phyloP scores from a whole-genome alignment of 2,888 invertebrate genomes.

The Pollenia labialis region DNA sequence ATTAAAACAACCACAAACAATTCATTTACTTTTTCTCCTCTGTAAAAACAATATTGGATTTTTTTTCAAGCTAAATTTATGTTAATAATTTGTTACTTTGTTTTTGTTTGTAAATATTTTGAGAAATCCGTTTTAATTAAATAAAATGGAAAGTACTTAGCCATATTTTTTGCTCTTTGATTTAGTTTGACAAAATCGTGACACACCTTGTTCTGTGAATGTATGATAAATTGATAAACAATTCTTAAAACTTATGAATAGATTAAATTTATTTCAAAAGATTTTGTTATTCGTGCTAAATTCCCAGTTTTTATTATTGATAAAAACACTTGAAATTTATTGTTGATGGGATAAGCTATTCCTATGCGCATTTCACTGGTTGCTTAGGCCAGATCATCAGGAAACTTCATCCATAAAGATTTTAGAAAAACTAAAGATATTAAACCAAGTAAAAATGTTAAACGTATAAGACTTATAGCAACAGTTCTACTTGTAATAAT shows the following conservation, averaged over 20 bases:
- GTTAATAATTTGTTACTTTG: slow-evolving; percentile 37
- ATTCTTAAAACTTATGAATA: slow-evolving; percentile 9
- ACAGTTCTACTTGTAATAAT: too few species aligned
- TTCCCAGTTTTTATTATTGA: too few species aligned
- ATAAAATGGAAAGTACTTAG: slow-evolving; percentile 56
- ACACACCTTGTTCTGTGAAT: slow-evolving; percentile 50
- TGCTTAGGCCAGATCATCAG: too few species aligned
- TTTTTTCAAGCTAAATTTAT: neutral
- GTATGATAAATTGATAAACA: slow-evolving; percentile 45
- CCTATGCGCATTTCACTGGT: too few species aligned
- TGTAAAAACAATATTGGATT: neutral
- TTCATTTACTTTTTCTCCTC: neutral
- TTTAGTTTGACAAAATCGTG: slow-evolving; percentile 44
- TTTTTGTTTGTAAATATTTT: neutral
- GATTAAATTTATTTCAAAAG: neutral
- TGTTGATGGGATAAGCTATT: too few species aligned
- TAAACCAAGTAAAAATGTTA: too few species aligned
- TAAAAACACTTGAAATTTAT: too few species aligned
- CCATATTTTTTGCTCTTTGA: slow-evolving; percentile 17
- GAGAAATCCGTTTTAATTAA: slow-evolving; percentile 61
- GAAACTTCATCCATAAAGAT: too few species aligned
- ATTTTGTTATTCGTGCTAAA: too few species aligned
- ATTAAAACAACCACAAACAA: neutral
- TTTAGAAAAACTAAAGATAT: too few species aligned
- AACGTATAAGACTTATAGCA: too few species aligned